These are phyloP conservation scores for Battus philenor DNA, from an alignment of 1,140 invertebrate species.

Conservation along the genomic window DNA sequence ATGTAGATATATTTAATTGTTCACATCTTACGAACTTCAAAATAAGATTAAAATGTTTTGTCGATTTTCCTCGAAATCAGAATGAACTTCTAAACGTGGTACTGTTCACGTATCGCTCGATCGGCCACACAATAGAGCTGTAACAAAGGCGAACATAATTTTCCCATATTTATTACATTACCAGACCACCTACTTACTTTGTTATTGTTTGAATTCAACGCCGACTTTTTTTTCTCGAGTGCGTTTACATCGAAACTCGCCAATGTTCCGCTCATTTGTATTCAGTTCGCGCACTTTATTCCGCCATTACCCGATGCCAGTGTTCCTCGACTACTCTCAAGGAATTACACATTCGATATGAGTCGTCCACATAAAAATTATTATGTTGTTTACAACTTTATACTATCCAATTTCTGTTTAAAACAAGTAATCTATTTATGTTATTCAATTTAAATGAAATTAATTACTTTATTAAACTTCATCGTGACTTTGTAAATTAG, in stretches of 20 bases:
- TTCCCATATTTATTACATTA: conserved; percentile 1
- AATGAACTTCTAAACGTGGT: background rate
- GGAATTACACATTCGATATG: conserved; percentile 14
- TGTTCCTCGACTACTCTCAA: conserved; percentile 12
- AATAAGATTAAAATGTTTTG: too few species aligned
- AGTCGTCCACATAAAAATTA: conserved; percentile 7
- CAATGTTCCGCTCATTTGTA: conserved; percentile 3
- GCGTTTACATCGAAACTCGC: background rate
- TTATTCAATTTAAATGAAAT: too few species aligned
- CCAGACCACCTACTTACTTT: conserved; percentile 1
- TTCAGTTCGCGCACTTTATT: conserved; percentile 11
- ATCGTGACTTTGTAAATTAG: too few species aligned
- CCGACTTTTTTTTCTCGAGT: conserved; percentile 4
- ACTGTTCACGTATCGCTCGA: background rate
- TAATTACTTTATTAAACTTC: too few species aligned
- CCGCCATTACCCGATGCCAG: conserved; percentile 10
- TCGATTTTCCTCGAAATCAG: too few species aligned
- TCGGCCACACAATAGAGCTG: background rate
- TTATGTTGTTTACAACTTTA: conserved; percentile 12
- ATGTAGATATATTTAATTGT: too few species aligned
- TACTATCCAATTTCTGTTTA: background rate
- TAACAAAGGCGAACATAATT: conserved; percentile 2
- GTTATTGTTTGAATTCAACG: conserved; percentile 4
- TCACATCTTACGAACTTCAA: too few species aligned
- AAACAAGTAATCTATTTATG: conserved; percentile 2